These are phyloP conservation scores for Leptobrachium ailaonicum DNA, from an alignment of 2,113 vertebrate genomes.

Conservation along the genomic window DNA sequence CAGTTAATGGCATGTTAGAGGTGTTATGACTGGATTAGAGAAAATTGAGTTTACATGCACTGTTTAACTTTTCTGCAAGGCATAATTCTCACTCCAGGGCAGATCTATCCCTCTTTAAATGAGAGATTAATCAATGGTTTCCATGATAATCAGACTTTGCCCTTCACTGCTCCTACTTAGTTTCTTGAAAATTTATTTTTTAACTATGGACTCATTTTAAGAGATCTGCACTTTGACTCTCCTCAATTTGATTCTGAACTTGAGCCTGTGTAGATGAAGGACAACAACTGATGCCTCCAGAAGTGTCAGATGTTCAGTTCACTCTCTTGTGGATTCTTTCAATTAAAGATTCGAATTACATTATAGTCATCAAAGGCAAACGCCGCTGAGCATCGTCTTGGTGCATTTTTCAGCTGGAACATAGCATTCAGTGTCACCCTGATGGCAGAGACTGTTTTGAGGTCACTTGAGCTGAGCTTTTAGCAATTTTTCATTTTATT, in stretches of 20 bases:
- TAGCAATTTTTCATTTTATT: conserved; percentile 44
- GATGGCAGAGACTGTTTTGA: conserved; percentile 11
- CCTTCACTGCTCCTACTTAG: no score
- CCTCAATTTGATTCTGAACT: conserved; percentile 35
- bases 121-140: no score
- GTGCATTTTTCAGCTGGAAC: conserved; percentile 18
- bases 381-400: conserved; percentile 14
- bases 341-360: conserved; percentile 37
- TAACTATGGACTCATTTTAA: neutral
- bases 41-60: no score
- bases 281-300: conserved; percentile 22
- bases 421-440: conserved; percentile 17
- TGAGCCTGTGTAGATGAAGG: conserved; percentile 22
- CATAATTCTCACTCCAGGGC: no score
- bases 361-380: conserved; percentile 31
- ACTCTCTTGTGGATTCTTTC: conserved; percentile 37
- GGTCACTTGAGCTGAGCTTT: conserved; percentile 14
- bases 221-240: conserved; percentile 5
- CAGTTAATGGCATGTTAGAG: no score
- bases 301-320: conserved; percentile 44
- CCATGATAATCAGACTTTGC: no score
- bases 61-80: neutral
- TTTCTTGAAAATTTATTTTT: neutral
- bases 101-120: no score
- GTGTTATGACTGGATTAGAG: no score